Evolutionary conservation across 2,797 vertebrate species (phyloP), one percentile per base, ranked within the genome.

Genomic region (Coilia nasus): DNA sequence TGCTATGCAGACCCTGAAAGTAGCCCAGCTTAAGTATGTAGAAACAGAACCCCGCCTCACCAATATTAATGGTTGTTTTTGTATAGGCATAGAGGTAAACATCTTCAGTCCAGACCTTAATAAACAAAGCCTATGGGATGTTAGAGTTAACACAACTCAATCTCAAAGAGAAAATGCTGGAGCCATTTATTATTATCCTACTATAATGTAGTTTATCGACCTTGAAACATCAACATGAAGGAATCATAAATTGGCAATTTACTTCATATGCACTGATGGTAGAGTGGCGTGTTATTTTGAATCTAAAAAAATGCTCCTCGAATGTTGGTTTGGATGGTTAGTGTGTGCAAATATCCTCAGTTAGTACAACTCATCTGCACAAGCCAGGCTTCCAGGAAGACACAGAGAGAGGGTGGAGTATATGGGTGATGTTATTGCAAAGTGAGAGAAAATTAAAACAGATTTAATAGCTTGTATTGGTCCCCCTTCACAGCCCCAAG

Each of bases 391-490:
- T 54, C 46, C 21, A 19, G 28, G 19, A 46, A 56, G 81, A 59
- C 47, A 23, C 35, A 25, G 59, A 56, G 14, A 19, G 87, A 57
- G 82, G 87, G 59, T 71, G 82, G 85, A 78, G 41, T 82, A 62
- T 84, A 21, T 25, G 17, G 71, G 82, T 44, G 12, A 28, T 23
- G 83, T 82, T 83, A 83, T 82, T 85, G 80, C 86, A 83, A 86
- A 84, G 60, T 41, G 28, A 84, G 83, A 81, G 81, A 85, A 91
- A 89, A 86, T 84, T 54, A 86, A 84, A 87, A 35, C 83, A 88
- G 84, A 86, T 88, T 87, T 86, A 84, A 86, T 83, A 87, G 87
- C 82, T 88, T 85, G 87, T 87, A 85, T 87, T 87, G 81, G 84
- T 83, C 80, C 86, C 82, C 86, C 88, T 89, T 90, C 88, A 87